phyloP scores from a whole-genome alignment of 2,797 vertebrate species.

The Darevskia mixta region DNA sequence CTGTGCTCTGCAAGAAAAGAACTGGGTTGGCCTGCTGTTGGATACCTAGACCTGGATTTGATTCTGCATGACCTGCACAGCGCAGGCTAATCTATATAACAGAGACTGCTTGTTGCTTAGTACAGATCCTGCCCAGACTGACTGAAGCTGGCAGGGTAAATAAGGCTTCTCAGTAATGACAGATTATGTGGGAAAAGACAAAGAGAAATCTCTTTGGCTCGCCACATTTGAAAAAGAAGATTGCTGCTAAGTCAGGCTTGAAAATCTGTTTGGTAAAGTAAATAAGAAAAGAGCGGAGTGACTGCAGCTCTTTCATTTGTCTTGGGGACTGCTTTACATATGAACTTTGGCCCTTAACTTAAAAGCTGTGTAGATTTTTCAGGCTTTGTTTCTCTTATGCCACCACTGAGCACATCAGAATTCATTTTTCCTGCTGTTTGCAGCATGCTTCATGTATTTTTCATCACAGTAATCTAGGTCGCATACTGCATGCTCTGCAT shows the following conservation, averaged over 20 bases:
- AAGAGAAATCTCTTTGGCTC: background rate
- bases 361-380: background rate
- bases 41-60: background rate
- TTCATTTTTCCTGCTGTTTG: background rate
- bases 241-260: background rate
- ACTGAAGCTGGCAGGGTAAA: background rate
- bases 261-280: slow-evolving; percentile 10
- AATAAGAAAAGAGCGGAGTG: slow-evolving; percentile 12
- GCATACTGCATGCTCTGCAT: background rate
- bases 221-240: background rate
- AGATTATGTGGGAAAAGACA: background rate
- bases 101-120: background rate
- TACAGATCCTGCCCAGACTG: background rate
- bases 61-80: background rate
- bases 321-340: slow-evolving; percentile 1
- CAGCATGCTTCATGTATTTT: slow-evolving; percentile 17
- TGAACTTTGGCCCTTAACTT: background rate
- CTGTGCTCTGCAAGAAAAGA: background rate
- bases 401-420: background rate
- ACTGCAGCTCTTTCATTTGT: slow-evolving; percentile 2
- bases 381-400: slow-evolving; percentile 2
- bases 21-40: background rate
- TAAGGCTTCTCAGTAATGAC: background rate
- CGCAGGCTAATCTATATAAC: slow-evolving; percentile 3
- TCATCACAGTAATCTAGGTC: background rate